Conservation (phyloP, 2,113 vertebrate species). For the Panthera tigris region DNA sequence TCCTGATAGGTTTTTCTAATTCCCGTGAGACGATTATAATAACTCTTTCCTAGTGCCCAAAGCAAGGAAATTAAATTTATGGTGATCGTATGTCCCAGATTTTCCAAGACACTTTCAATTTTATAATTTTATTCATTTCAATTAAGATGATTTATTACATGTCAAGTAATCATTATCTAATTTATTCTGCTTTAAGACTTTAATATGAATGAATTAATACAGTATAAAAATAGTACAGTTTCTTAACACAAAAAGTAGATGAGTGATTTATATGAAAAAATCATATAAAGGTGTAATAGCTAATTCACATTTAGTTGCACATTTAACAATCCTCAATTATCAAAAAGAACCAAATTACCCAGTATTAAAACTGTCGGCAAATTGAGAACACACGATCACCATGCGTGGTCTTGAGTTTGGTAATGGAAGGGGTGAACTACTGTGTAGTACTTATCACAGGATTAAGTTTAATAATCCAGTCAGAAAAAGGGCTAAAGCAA, state of each 20-base stretch:
- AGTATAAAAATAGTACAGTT: conserved; percentile 42
- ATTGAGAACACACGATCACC: not conserved
- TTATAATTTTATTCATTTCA: conserved; percentile 57
- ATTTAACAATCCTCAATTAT: not conserved
- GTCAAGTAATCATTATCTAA: conserved; percentile 38
- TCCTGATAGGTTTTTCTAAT: conserved; percentile 7
- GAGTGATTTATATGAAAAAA: conserved; percentile 11
- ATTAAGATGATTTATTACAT: conserved; percentile 56
- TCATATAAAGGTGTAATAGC: not conserved
- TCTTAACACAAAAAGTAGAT: conserved; percentile 40
- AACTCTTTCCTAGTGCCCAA: not conserved
- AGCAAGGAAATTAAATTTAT: conserved; percentile 42
- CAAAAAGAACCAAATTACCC: not conserved
- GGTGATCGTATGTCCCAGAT: conserved; percentile 30
- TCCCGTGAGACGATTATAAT: not conserved
- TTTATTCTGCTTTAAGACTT: conserved; percentile 50
- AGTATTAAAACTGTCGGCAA: not conserved
- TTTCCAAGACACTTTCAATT: conserved; percentile 44
- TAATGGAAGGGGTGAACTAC: not conserved
- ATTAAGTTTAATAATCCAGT: not conserved
- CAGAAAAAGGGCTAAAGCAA: not conserved
- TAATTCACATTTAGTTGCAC: not conserved
- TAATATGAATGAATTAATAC: conserved; percentile 28
- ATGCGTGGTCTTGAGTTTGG: not conserved
- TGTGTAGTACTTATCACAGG: not conserved